These are phyloP conservation scores for Cydia strobilella DNA, from an alignment of 1,140 invertebrate species.

Conservation along the genomic window DNA sequence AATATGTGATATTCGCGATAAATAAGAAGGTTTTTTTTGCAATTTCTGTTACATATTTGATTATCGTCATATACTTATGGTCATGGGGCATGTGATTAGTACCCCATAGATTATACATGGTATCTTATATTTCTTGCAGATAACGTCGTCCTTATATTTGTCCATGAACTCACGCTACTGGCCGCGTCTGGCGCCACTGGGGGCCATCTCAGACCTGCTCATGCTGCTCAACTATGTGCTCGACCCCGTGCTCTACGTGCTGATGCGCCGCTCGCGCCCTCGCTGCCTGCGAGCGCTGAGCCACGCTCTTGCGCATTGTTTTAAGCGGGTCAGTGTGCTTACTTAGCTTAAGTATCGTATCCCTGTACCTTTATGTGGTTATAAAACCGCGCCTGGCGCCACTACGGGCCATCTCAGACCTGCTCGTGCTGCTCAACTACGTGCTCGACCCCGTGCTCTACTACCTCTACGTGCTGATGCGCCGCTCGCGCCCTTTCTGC, in stretches of 20 bases:
- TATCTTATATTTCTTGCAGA: constrained; percentile 43
- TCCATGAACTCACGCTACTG: constrained; percentile 44
- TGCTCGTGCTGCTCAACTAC: too few relatives aligned
- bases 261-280: constrained; percentile 80
- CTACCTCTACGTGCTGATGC: constrained; percentile 87
- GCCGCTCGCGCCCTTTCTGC: constrained; percentile 68
- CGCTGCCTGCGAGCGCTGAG: constrained; percentile 49
- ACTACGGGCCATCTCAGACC: too few relatives aligned
- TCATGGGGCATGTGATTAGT: too few relatives aligned
- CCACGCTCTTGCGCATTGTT: constrained; percentile 60
- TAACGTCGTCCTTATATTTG: constrained; percentile 64
- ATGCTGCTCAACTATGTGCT: constrained; percentile 91
- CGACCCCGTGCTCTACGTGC: constrained; percentile 91
- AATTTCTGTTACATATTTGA: too few relatives aligned
- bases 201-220: constrained; percentile 85
- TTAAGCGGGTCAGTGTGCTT: constrained; percentile 54
- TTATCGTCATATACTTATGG: too few relatives aligned
- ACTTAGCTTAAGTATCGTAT: constrained; percentile 76
- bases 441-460: too few relatives aligned
- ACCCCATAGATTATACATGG: too few relatives aligned
- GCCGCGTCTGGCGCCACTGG: constrained; percentile 68
- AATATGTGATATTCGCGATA: too few relatives aligned
- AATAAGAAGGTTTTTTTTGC: too few relatives aligned
- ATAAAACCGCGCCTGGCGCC: background rate
- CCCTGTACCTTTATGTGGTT: background rate